phyloP scores from a whole-genome alignment of 2,797 vertebrate genomes.

The Apodemus agrarius region DNA sequence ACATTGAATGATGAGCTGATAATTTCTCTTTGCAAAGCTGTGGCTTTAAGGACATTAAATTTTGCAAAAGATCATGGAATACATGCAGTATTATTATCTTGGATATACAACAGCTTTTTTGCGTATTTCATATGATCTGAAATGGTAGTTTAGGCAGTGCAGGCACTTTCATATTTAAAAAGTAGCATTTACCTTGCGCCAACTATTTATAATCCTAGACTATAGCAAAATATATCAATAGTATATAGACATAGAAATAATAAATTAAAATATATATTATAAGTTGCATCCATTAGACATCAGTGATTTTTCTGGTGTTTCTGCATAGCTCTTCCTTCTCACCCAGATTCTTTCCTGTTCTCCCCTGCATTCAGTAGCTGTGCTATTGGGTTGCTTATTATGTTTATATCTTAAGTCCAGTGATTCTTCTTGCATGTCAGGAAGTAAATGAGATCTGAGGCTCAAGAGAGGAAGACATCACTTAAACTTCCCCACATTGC shows the following conservation, averaged over 20 bases:
- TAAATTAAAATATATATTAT: background rate
- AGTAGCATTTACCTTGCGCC: background rate
- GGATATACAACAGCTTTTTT: constrained; percentile 72
- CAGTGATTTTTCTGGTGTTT: background rate
- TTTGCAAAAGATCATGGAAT: constrained; percentile 73
- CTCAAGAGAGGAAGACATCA: constrained; percentile 56
- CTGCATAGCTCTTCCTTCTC: background rate
- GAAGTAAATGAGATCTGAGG: constrained; percentile 73
- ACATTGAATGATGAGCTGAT: constrained; percentile 61
- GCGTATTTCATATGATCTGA: constrained; percentile 46
- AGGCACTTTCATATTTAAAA: constrained; percentile 61
- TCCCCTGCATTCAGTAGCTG: constrained; percentile 57
- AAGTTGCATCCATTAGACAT: background rate
- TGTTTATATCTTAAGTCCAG: constrained; percentile 65
- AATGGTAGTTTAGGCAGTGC: constrained; percentile 50
- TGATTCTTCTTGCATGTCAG: constrained; percentile 34
- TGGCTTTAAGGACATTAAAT: constrained; percentile 72
- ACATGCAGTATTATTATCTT: constrained; percentile 66
- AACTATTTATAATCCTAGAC: constrained; percentile 15
- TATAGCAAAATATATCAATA: constrained; percentile 44
- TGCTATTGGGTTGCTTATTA: constrained; percentile 73
- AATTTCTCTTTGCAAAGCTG: constrained; percentile 78
- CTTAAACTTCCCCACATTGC: constrained; percentile 65
- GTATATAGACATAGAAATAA: background rate
- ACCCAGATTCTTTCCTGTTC: background rate